Evolutionary conservation across 1,140 invertebrate genomes (phyloP), one percentile per base, ranked within the genome.

Genomic region (Vanessa atalanta): DNA sequence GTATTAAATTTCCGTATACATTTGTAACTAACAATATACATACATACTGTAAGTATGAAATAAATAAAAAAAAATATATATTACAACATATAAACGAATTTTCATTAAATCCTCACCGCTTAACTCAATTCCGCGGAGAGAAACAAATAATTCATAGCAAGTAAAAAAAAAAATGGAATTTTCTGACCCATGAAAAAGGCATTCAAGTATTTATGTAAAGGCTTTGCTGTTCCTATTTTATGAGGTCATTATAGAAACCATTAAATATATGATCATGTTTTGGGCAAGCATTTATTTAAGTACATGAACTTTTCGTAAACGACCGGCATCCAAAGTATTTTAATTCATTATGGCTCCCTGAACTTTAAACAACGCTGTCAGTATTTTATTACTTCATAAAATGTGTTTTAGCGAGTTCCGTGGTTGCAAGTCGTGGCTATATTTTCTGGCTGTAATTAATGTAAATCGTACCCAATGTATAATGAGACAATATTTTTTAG

Each of bases 241-340:
- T 81, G 87, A 89, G 85, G 85, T 89, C 87, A 88, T 91, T 91
- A 90, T 88, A 83, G 81, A 66, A 81, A 83, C 86, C 86, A 91
- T 91, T 90, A 90, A 91, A 91, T 85, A 81, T 90, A 91, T 89
- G 89, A 91, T 89, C 89, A 86, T 87, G 85, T 89, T 88, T 85
- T 79, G 83, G 85, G 73, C 80, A 83, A 79, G 81, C 88, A 84
- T 89, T 89, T 88, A 83, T 87, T 87, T 87, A 89, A 89, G 87
- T 79, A 90, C 87, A 85, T 87, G 84, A 89, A 89, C 87, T 89
- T 91, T 90, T 82, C 74, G 77, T 80, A 87, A 89, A 90, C 88
- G 89, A 89, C 85, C 83, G 81, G 71, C 79, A 75, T 75, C 82
- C 73, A 83, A 90, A 91, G 84, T 89, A 87, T 88, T 87, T 89